Evolutionary conservation across 2,797 vertebrate species (phyloP), one percentile per base, ranked within the genome.

Genomic region (Vespertilio murinus): DNA sequence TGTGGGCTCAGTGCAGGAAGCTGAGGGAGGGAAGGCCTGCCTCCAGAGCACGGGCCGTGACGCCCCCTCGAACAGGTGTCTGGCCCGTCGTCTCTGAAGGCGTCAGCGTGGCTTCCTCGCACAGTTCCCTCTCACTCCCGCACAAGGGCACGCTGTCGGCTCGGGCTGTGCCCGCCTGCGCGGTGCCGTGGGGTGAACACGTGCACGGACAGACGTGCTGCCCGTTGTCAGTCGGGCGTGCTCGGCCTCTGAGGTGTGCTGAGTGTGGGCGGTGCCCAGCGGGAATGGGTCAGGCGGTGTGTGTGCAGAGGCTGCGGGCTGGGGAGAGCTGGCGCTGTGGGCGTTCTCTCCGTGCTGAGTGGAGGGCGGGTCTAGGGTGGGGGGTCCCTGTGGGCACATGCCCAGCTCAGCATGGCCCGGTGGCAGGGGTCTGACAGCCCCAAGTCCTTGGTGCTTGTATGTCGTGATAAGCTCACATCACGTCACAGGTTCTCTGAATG

Each of bases 121-220:
- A 6, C 1, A 0, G 13, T 0, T 25, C 77, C 47, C 4, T 8
- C 20, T 5, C 14, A 13, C 13, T 28, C 4, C 0, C 12, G 30
- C 4, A 1, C 13, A 30, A 1, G 2, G 1, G 11, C 1, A 2
- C 0, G 0, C 4, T 42, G 2, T 3, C 1, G 13, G 70, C 70
- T 25, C 1, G 0, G 40, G 75, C 22, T 0, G 2, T 1, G 8
- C 33, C 25, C 45, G 14, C 6, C 5, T 0, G 5, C 47, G 1
- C 28, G 0, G 6, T 4, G 1, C 18, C 45, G 49, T 61, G 3
- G 0, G 49, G 13, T 1, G 22, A 1, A 2, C 2, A 0, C 0
- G 0, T 13, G 80, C 13, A 0, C 0, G 0, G 38, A n/a, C 13
- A 1, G 6, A 9, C 20, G 0, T 1, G 0, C 17, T 2, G 2